These are phyloP conservation scores for Andrena marginata DNA, from an alignment of 2,888 invertebrate species.

Conservation along the genomic window DNA sequence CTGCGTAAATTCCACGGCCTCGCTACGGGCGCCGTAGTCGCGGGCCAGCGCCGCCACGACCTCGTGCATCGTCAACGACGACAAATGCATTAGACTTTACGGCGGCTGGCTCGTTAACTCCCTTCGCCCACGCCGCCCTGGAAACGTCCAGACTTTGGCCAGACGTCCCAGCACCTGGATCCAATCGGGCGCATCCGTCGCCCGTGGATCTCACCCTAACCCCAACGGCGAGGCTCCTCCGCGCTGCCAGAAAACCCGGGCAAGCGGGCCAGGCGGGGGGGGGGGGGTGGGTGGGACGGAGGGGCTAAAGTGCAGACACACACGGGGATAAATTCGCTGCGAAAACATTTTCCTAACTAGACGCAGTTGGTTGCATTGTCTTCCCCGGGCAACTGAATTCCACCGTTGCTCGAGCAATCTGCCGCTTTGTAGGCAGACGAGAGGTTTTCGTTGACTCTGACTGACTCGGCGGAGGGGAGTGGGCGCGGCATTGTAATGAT, in stretches of 20 bases:
- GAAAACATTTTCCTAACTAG: constrained; percentile 34
- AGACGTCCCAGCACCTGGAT: constrained; percentile 76
- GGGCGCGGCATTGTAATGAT: neutral
- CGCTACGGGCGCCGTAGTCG: constrained; percentile 54
- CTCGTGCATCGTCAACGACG: constrained; percentile 74
- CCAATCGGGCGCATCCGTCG: constrained; percentile 62
- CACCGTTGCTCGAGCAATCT: constrained; percentile 6
- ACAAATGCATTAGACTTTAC: constrained; percentile 82
- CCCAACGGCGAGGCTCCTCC: constrained; percentile 18
- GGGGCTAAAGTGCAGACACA: neutral
- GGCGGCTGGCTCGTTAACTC: constrained; percentile 76
- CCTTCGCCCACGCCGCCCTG: constrained; percentile 47
- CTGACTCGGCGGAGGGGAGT: neutral
- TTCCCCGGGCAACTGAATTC: constrained; percentile 5
- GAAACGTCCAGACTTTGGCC: constrained; percentile 76
- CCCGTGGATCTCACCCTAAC: constrained; percentile 14
- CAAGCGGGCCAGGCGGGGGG: too few species aligned
- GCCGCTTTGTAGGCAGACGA: constrained; percentile 18
- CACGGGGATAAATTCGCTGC: constrained; percentile 21
- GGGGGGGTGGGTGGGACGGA: too few species aligned
- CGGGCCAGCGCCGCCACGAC: constrained; percentile 54
- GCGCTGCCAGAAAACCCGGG: constrained; percentile 12
- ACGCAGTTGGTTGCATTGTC: constrained; percentile 29
- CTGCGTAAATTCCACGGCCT: constrained; percentile 78
- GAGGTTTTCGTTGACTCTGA: constrained; percentile 25